phyloP scores from a whole-genome alignment of 2,797 vertebrate species.

The Bucorvus abyssinicus region DNA sequence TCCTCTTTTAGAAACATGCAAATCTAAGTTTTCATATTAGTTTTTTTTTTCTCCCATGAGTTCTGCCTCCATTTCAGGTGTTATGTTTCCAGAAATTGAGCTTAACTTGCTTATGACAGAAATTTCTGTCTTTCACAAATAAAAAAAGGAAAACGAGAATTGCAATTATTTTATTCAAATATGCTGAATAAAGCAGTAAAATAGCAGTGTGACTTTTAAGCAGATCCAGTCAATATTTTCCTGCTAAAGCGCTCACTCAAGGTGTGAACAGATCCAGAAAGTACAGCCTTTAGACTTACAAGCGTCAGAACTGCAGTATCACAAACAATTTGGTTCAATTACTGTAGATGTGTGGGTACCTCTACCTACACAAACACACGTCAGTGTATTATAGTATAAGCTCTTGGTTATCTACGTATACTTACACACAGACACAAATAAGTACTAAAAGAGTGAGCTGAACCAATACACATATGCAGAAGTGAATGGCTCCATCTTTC shows the following conservation, averaged over 20 bases:
- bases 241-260: background rate
- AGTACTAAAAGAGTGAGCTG: background rate
- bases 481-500: background rate
- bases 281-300: background rate
- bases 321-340: slow-evolving; percentile 12
- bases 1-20: background rate
- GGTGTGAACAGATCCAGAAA: slow-evolving; percentile 28
- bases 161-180: slow-evolving; percentile 12
- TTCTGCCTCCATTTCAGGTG: background rate
- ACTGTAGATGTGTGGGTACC: background rate
- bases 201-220: background rate
- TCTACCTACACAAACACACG: background rate
- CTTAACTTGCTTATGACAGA: background rate
- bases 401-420: background rate
- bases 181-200: slow-evolving; percentile 32
- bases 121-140: background rate
- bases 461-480: background rate
- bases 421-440: background rate
- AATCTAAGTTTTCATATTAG: background rate
- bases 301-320: background rate
- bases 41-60: background rate
- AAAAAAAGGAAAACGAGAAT: background rate
- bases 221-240: background rate
- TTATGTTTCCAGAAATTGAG: background rate
- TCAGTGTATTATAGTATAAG: background rate